Conservation (phyloP, 2,888 invertebrate genomes). For the Lutraria lutraria region DNA sequence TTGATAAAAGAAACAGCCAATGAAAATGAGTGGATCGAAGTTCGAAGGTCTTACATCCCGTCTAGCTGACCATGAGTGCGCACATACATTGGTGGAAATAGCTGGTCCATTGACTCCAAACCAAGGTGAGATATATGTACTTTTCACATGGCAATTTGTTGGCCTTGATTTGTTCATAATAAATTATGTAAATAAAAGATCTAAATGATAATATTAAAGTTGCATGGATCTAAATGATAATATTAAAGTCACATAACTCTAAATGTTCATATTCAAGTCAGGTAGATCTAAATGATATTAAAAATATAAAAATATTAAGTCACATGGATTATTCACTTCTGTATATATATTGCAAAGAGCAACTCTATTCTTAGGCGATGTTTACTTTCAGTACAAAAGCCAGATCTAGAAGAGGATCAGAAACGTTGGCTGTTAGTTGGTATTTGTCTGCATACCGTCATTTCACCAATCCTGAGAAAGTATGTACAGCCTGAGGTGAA, state of each 20-base stretch:
- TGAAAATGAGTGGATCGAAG: background rate
- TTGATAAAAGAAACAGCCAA: background rate
- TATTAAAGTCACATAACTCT: no score
- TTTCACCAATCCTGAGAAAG: conserved; percentile 53
- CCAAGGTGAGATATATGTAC: background rate
- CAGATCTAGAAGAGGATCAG: conserved; percentile 55
- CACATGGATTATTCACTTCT: no score
- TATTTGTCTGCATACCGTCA: conserved; percentile 55
- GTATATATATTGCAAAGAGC: no score
- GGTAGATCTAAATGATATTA: no score
- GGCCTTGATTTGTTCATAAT: no score
- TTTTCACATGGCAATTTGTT: no score
- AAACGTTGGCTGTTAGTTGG: conserved; percentile 65
- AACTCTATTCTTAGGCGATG: background rate
- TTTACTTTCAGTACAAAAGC: conserved; percentile 26
- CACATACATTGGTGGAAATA: conserved; percentile 15
- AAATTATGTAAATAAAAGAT: no score
- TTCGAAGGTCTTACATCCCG: background rate
- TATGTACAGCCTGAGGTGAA: conserved; percentile 38
- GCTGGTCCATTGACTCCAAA: background rate
- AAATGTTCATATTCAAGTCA: no score
- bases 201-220: no score
- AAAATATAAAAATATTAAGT: no score
- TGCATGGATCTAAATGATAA: no score
- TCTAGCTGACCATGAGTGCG: background rate